Conservation (phyloP, 2,113 vertebrate species). For the Tyto alba region DNA sequence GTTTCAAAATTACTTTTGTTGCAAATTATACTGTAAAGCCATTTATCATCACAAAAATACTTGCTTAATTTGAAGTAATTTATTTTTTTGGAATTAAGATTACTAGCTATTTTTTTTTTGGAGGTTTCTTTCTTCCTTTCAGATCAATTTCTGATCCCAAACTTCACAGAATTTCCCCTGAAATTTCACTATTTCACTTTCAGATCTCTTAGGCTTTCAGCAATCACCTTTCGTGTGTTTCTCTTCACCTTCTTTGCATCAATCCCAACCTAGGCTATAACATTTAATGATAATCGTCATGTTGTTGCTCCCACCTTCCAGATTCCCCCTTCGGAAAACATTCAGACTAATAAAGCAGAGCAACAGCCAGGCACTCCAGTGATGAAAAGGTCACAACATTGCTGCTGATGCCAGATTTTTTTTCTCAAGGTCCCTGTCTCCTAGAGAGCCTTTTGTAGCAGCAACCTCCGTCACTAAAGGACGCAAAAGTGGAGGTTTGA, state of each 20-base stretch:
- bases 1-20: neutral
- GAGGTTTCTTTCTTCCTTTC: neutral
- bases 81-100: neutral
- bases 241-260: neutral
- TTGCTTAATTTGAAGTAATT: neutral
- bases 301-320: neutral
- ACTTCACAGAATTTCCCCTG: neutral
- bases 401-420: neutral
- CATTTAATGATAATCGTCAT: neutral
- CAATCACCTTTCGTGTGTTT: fast-evolving
- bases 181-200: neutral
- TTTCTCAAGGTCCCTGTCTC: constrained; percentile 48
- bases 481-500: neutral
- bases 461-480: constrained; percentile 20
- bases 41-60: neutral
- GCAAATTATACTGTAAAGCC: neutral
- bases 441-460: constrained; percentile 22
- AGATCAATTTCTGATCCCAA: neutral
- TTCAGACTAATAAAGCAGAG: neutral
- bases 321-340: neutral
- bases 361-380: neutral
- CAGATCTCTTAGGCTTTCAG: neutral
- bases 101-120: neutral
- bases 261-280: neutral
- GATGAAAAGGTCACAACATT: neutral